Base-by-base conservation (phyloP, 2,797 vertebrate genomes). In the Typhlichthys subterraneus region DNA sequence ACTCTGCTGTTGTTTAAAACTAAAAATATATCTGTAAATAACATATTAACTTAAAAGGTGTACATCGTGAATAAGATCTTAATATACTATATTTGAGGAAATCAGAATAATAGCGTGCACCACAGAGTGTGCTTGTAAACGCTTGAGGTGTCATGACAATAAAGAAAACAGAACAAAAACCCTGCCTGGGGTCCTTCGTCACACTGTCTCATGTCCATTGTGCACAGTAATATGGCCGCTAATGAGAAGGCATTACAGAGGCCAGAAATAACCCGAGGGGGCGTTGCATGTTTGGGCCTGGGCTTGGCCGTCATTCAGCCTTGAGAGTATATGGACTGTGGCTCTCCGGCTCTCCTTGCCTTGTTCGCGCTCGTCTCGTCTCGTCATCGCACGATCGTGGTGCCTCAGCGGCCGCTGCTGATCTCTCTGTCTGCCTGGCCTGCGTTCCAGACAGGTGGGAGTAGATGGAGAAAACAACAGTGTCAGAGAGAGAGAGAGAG, bases 381-480 rank as follows among this genome's bases (percentile, higher is more conserved):
- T 87, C 71, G 80, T 85, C 86, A 87, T 72, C 70, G 14, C 79
- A 73, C 80, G 69, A 75, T 81, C 77, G 82, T 55, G 53, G 82
- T 55, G 53, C 69, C 77, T 82, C 75, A 76, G 61, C 59, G 51
- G 74, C 70, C 59, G 49, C 23, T 52, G n/a, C 51, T 53, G 70
- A 70, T 47, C 64, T 58, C 65, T 69, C 65, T 50, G 75, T 82
- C 75, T 79, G 83, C 67, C 61, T 64, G 62, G 58, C 65, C 48
- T 48, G 53, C 48, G 55, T 61, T 64, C 66, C 81, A 78, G 82
- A 84, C 71, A 81, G 80, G 79, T 82, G 76, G 70, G 79, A 77
- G 72, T 6, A 19, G 70, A 47, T 54, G 75, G 59, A 12, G 45
- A 55, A 38, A 58, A 51, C 54, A 19, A 63, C 12, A n/a, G 4